A percentile compares a stretch with the other conserved stretches of the same genome.
Conservation (phyloP, 2,888 invertebrate genomes). For the Sericinus montela region DNA sequence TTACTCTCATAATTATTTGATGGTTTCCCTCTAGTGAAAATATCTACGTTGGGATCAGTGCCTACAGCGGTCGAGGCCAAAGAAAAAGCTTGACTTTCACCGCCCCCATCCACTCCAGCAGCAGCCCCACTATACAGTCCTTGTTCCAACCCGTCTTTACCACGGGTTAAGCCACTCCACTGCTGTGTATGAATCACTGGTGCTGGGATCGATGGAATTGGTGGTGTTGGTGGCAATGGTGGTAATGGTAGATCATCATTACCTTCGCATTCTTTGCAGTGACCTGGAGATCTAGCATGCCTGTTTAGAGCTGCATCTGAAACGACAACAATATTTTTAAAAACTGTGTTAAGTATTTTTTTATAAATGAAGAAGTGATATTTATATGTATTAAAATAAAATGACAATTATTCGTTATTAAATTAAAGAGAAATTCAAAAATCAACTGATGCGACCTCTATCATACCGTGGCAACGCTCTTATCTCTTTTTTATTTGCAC, state of each 20-base stretch:
- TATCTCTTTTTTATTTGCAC: no score
- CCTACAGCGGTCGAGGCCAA: conserved; percentile 33
- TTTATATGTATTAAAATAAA: no score
- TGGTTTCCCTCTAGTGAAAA: not conserved
- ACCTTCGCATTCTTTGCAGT: conserved; percentile 25
- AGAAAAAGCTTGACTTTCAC: conserved; percentile 42
- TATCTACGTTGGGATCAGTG: conserved; percentile 9
- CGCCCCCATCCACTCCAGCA: conserved; percentile 36
- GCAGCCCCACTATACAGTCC: conserved; percentile 52
- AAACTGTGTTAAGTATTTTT: not conserved
- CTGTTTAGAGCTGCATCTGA: conserved; percentile 32
- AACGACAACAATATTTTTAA: conserved; percentile 21
- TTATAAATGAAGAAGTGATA: no score
- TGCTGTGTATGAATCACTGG: conserved; percentile 44
- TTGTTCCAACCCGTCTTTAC: conserved; percentile 32
- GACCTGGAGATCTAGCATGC: conserved; percentile 36
- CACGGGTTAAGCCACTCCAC: conserved; percentile 48
- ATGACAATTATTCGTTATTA: no score
- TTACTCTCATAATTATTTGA: conserved; percentile 2
- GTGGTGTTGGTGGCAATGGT: conserved; percentile 22
- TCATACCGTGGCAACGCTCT: no score
- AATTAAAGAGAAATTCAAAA: no score
- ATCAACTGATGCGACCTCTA: no score
- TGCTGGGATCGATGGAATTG: conserved; percentile 26
- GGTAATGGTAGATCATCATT: conserved; percentile 24